phyloP scores from a whole-genome alignment of 2,113 vertebrate genomes.

The Pao palembangensis region DNA sequence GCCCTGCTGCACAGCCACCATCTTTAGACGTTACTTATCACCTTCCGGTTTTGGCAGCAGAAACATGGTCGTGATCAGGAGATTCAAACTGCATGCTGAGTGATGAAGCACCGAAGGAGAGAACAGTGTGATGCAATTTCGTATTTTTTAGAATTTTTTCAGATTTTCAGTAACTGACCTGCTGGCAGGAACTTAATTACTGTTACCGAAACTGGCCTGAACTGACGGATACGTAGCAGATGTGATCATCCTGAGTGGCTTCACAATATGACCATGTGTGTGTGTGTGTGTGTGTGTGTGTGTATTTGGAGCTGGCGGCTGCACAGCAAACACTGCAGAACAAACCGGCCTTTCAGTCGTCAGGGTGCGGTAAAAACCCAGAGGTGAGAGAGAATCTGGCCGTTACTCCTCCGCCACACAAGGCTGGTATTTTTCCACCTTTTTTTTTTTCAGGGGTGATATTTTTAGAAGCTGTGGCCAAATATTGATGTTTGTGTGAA shows the following conservation, averaged over 20 bases:
- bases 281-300: slow-evolving; percentile 1
- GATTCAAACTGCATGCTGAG: no score
- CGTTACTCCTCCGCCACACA: slow-evolving; percentile 44
- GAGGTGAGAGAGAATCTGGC: slow-evolving; percentile 45
- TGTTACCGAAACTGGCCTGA: not conserved
- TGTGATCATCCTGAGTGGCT: slow-evolving; percentile 24
- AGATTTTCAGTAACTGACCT: not conserved
- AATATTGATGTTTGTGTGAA: slow-evolving; percentile 38
- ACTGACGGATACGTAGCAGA: slow-evolving; percentile 6
- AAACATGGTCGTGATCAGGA: no score
- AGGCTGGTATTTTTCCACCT: slow-evolving; percentile 62
- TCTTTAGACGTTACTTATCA: no score
- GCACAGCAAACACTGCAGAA: slow-evolving; percentile 76
- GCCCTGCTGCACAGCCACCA: no score
- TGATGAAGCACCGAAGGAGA: not conserved
- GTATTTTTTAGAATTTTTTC: not conserved
- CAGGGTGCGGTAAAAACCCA: slow-evolving; percentile 68
- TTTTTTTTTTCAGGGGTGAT: slow-evolving; percentile 58
- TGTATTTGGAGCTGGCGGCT: slow-evolving; percentile 63
- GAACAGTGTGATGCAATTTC: not conserved
- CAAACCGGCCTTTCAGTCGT: slow-evolving; percentile 81
- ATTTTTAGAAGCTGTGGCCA: slow-evolving; percentile 61
- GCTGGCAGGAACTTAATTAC: not conserved
- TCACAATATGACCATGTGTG: not conserved
- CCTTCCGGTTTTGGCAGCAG: no score